Evolutionary conservation across 2,113 vertebrate genomes (phyloP).

Genomic region (Vidua macroura): DNA sequence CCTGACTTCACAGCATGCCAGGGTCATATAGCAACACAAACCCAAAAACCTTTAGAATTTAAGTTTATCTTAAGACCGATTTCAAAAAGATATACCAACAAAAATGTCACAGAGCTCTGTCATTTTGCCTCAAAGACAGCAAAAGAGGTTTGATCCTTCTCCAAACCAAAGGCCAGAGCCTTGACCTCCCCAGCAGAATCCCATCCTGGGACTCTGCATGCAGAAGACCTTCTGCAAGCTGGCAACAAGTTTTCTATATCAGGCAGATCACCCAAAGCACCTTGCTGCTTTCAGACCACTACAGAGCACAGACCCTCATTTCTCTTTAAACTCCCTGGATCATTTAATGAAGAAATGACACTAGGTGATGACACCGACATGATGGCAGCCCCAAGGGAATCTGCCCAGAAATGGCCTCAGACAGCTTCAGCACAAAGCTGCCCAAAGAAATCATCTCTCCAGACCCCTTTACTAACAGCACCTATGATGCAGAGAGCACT

Average conservation of each 20-base stretch:
- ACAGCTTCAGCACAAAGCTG: neutral
- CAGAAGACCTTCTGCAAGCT: neutral
- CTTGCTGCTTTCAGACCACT: neutral
- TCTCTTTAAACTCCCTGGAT: neutral
- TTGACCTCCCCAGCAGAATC: neutral
- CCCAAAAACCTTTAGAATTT: neutral
- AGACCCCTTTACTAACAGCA: neutral
- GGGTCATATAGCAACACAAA: neutral
- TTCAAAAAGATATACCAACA: neutral
- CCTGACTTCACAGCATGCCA: neutral
- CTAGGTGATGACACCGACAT: rapidly evolving
- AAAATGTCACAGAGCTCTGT: neutral
- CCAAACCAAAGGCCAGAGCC: neutral
- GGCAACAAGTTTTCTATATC: neutral
- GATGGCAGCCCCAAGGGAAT: neutral
- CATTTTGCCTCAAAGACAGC: neutral
- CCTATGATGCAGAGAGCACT: neutral
- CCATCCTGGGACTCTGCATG: neutral
- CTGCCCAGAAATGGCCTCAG: neutral
- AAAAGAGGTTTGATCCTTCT: neutral
- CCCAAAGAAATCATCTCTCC: neutral
- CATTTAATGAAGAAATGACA: neutral
- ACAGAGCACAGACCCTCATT: neutral
- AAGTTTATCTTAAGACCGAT: neutral
- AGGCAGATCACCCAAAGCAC: neutral